Base-by-base conservation (phyloP, 2,113 vertebrate genomes). In the Egretta garzetta region DNA sequence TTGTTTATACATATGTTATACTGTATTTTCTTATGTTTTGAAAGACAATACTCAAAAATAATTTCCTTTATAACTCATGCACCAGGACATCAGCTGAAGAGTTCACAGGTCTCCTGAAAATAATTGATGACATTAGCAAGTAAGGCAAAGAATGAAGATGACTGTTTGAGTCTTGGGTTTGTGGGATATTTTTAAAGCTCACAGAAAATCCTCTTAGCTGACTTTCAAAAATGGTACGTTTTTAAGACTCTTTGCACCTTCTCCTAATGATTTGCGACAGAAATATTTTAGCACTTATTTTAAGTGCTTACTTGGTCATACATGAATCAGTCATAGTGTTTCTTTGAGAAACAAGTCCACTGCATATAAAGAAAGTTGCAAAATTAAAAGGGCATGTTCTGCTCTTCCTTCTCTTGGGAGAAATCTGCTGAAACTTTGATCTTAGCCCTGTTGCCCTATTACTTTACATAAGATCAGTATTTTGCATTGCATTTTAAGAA, bases 401-500 rank as follows among this genome's bases (percentile, higher is more conserved):
- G 13, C 10, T 80, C 13, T 55, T 90, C 50, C 32, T 80, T 88
- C 85, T 88, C 71, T 49, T 68, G 88, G 66, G 81, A 96, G 28
- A 94, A 91, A 92, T 80, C 39, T 86, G 28, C 55, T 62, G 39
- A 83, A 55, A 68, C 47, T 90, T 94, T 88, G 70, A 95, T 93
- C 82, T 92, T 80, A 83, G 26, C 22, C 37, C 18, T 88, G 28
- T 47, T 93, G 41, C 41, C 62, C 41, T 62, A 37, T 88, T 95
- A 82, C 67, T 94, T 80, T 85, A 74, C 18, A 75, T 75, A 88
- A 68, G 39, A 70, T 24, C 26, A 88, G 58, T 58, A 74, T 94
- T 90, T 96, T 86, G 35, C 45, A 58, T 37, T 53, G 24, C 12
- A 58, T 96, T 96, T 92, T 64, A 70, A 72, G 21, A 62, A 87